These are phyloP conservation scores for Paratilapia polleni DNA, from an alignment of 2,113 vertebrate species.

Conservation along the genomic window DNA sequence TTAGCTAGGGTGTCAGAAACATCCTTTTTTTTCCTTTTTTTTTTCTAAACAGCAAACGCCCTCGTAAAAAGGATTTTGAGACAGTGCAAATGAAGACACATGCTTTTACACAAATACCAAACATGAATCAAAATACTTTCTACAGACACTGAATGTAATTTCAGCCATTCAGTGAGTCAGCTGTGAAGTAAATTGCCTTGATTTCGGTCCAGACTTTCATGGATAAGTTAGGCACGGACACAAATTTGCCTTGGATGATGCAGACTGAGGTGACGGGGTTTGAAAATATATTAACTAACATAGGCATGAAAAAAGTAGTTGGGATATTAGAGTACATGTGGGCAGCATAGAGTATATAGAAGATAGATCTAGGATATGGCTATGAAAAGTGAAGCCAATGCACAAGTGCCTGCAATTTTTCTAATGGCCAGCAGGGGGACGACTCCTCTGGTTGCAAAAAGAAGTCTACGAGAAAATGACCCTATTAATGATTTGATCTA, in stretches of 20 bases:
- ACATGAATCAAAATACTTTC: not conserved
- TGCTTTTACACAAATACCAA: too few relatives aligned
- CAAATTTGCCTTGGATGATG: not conserved
- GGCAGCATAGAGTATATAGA: not conserved
- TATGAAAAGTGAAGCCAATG: not conserved
- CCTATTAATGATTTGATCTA: too few relatives aligned
- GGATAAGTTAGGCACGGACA: not conserved
- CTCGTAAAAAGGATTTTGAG: not conserved
- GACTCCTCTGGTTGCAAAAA: not conserved
- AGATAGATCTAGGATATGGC: not conserved
- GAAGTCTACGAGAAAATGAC: not conserved
- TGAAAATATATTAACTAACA: not conserved
- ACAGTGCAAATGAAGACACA: not conserved
- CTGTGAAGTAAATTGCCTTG: not conserved
- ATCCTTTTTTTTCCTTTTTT: not conserved
- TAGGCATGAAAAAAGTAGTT: not conserved
- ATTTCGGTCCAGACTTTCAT: not conserved
- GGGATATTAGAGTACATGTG: not conserved
- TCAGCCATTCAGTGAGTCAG: not conserved
- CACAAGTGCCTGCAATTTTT: not conserved
- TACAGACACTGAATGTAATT: not conserved
- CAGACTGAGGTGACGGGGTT: not conserved
- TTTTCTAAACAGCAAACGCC: not conserved
- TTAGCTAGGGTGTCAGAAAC: not conserved
- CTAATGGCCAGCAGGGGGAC: not conserved